A percentile compares a stretch with the other conserved stretches of the same genome.
These are phyloP conservation scores for Onychorhynchus coronatus DNA, from an alignment of 2,113 vertebrate species.

Conservation along the genomic window DNA sequence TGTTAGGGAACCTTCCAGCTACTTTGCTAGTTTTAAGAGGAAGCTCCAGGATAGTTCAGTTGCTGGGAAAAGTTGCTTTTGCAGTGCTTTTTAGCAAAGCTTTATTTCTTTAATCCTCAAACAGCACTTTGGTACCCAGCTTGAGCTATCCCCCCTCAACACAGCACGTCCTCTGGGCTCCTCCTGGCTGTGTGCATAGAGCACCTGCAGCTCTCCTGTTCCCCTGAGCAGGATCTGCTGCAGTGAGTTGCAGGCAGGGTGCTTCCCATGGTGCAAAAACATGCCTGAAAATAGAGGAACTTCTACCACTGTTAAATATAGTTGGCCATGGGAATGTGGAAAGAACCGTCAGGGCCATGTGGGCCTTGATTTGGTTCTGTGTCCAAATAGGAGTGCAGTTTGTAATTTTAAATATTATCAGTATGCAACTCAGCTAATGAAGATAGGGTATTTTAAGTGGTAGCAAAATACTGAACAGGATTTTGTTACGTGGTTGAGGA, in stretches of 20 bases:
- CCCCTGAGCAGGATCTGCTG: not conserved
- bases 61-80: not conserved
- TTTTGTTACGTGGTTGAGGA: not conserved
- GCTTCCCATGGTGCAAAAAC: not conserved
- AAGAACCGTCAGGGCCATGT: accelerated
- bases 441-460: not conserved
- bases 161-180: accelerated
- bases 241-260: not conserved
- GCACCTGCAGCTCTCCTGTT: not conserved
- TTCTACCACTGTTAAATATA: not conserved
- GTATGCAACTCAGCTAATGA: not conserved
- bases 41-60: not conserved
- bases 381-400: not conserved
- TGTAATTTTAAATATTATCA: not conserved
- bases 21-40: not conserved
- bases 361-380: accelerated
- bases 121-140: not conserved
- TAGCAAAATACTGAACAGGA: not conserved
- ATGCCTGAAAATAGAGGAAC: not conserved
- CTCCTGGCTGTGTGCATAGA: not conserved
- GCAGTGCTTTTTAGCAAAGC: not conserved
- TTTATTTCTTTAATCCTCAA: not conserved
- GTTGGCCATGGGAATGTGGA: accelerated
- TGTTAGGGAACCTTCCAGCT: not conserved
- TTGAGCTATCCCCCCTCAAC: not conserved